A percentile compares a stretch with the other conserved stretches of the same genome.
These are phyloP conservation scores for Tragelaphus strepsiceros DNA, from an alignment of 2,113 vertebrate species.

Conservation along the genomic window DNA sequence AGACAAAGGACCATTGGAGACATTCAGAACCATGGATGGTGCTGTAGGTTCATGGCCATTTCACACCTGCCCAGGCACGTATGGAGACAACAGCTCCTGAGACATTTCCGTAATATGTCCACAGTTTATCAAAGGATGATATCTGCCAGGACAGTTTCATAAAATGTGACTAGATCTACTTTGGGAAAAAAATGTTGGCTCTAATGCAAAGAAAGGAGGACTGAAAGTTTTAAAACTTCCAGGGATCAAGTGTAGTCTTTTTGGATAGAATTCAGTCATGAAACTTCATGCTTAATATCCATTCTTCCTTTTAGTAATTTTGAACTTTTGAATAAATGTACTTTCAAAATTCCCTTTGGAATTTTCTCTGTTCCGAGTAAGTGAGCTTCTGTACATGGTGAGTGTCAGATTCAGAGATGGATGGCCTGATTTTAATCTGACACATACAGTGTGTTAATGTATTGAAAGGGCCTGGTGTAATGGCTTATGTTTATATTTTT, in stretches of 20 bases:
- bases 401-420: rapidly evolving
- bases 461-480: neutral
- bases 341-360: neutral
- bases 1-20: neutral
- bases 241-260: rapidly evolving
- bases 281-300: neutral
- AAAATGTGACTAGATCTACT: neutral
- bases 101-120: rapidly evolving
- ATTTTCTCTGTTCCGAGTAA: neutral
- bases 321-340: neutral
- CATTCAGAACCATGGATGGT: rapidly evolving
- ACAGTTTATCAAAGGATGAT: neutral
- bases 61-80: rapidly evolving
- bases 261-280: neutral
- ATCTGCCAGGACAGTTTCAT: neutral
- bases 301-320: neutral
- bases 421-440: neutral
- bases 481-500: neutral
- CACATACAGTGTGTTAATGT: neutral
- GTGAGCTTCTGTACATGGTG: neutral
- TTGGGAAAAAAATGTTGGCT: neutral
- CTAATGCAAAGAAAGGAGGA: neutral
- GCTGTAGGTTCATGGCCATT: neutral
- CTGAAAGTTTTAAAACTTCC: too few relatives aligned
- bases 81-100: neutral